phyloP scores from a whole-genome alignment of 2,888 invertebrate genomes.

The Agrochola litura region DNA sequence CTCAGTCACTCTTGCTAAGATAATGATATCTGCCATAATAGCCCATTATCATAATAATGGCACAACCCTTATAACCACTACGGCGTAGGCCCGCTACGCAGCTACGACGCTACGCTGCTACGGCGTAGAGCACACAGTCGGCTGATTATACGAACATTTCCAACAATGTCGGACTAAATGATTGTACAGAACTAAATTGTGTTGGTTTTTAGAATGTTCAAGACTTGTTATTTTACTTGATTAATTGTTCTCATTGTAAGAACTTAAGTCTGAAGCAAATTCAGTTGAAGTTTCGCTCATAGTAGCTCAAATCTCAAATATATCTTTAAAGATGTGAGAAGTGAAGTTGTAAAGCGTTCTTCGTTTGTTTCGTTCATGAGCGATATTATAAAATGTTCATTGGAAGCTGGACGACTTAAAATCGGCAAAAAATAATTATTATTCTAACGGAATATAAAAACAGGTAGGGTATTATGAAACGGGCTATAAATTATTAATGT shows the following conservation, averaged over 20 bases:
- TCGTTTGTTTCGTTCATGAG: conserved; percentile 26
- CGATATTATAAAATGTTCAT: conserved; percentile 46
- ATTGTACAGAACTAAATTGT: conserved; percentile 56
- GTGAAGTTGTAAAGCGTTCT: conserved; percentile 30
- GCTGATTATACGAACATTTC: conserved; percentile 47
- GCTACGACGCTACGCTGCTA: conserved; percentile 30
- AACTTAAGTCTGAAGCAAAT: conserved; percentile 29
- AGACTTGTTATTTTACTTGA: conserved; percentile 42
- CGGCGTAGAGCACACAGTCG: conserved; percentile 41
- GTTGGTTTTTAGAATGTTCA: conserved; percentile 37
- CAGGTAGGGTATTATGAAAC: conserved; percentile 24
- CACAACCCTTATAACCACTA: conserved; percentile 69
- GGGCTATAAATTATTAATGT: conserved; percentile 34
- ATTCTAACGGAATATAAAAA: conserved; percentile 43
- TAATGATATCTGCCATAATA: conserved; percentile 77
- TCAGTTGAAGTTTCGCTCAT: conserved; percentile 32
- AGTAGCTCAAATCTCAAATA: conserved; percentile 14
- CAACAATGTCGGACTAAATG: conserved; percentile 49
- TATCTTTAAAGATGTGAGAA: conserved; percentile 25
- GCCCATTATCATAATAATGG: conserved; percentile 79
- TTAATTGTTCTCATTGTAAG: conserved; percentile 40
- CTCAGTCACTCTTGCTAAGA: conserved; percentile 68
- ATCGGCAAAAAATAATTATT: conserved; percentile 29
- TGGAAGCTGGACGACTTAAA: conserved; percentile 40
- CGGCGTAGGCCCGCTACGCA: conserved; percentile 49